Percentiles rank a stretch among this genome's conserved stretches.
These are phyloP conservation scores for Scaptodrosophila latifasciaeformis DNA, from an alignment of 2,888 invertebrate species.

Conservation along the genomic window DNA sequence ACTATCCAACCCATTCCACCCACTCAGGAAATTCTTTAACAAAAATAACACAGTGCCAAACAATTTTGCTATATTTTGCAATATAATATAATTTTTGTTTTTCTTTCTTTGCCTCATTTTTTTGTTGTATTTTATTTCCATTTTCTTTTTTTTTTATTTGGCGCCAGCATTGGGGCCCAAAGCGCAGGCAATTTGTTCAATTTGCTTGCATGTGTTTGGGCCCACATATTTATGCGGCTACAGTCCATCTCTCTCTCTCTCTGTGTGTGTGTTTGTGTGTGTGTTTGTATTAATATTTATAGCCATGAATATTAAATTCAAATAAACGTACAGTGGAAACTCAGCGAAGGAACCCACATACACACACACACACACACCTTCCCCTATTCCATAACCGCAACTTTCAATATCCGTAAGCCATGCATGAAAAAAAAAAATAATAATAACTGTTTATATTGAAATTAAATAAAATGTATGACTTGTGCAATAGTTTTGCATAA, in stretches of 20 bases:
- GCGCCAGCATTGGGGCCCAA: neutral
- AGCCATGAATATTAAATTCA: conserved; percentile 57
- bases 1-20: too few species aligned
- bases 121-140: too few species aligned
- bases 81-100: neutral
- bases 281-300: conserved; percentile 56
- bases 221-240: too few species aligned
- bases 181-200: neutral
- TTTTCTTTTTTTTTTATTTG: conserved; percentile 23
- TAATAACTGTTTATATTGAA: conserved; percentile 19
- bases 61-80: conserved; percentile 39
- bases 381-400: conserved; percentile 43
- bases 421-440: conserved; percentile 23
- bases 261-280: neutral
- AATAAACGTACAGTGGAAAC: conserved; percentile 45
- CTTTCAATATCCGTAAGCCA: conserved; percentile 54
- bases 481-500: conserved; percentile 11
- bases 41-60: conserved; percentile 35
- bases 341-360: too few species aligned
- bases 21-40: conserved; percentile 51
- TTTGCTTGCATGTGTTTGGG: neutral
- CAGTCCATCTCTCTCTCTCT: neutral
- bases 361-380: neutral
- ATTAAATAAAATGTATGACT: conserved; percentile 32
- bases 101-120: too few species aligned